phyloP scores from a whole-genome alignment of 2,797 vertebrate genomes.

The Macropodus opercularis region DNA sequence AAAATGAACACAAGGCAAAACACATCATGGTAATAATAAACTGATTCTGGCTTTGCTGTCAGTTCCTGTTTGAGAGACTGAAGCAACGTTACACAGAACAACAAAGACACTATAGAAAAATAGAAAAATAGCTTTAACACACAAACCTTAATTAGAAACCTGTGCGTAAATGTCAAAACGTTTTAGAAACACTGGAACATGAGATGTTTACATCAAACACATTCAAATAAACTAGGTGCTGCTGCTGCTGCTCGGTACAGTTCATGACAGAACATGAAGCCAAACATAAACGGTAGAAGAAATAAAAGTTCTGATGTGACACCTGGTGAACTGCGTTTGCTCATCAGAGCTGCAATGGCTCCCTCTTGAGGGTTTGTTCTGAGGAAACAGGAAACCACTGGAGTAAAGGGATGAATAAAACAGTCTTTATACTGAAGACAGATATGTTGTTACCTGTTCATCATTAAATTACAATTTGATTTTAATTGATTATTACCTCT shows the following conservation, averaged over 20 bases:
- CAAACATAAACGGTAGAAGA: background rate
- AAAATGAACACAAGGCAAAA: too few species aligned
- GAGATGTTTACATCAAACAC: too few species aligned
- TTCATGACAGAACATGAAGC: background rate
- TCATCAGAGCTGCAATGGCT: conserved; percentile 69
- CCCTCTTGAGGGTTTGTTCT: conserved; percentile 65
- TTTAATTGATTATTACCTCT: background rate
- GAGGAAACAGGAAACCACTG: conserved; percentile 11
- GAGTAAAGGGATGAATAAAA: background rate
- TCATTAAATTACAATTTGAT: background rate
- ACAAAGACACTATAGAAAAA: too few species aligned
- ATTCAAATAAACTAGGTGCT: too few species aligned
- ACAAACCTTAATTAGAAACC: too few species aligned
- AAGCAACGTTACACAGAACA: too few species aligned
- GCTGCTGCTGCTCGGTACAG: too few species aligned
- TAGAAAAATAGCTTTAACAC: too few species aligned
- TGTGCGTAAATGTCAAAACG: too few species aligned
- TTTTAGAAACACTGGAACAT: too few species aligned
- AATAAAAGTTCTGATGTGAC: background rate
- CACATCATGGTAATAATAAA: background rate
- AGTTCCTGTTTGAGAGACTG: too few species aligned
- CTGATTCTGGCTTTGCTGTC: background rate
- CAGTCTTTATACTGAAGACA: background rate
- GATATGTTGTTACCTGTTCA: too few species aligned
- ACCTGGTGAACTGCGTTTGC: background rate